A percentile compares a stretch with the other conserved stretches of the same genome.
Evolutionary conservation across 2,113 vertebrate genomes (phyloP).

Genomic region (Orientallactaga bullata): DNA sequence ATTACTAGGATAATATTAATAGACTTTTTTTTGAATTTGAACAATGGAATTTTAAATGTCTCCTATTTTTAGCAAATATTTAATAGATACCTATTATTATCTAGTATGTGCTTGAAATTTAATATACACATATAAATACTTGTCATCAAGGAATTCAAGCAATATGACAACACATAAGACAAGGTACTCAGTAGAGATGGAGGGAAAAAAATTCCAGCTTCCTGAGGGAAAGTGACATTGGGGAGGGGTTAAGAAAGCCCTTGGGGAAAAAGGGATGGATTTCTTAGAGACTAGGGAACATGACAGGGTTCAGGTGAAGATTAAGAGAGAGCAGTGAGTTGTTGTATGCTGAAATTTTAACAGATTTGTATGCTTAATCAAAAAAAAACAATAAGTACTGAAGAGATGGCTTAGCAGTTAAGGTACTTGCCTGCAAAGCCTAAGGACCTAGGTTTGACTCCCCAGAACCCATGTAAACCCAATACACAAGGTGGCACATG

Average conservation of each 20-base stretch:
- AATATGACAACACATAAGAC: neutral
- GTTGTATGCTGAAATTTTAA: neutral
- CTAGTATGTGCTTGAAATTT: neutral
- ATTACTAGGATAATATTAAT: neutral
- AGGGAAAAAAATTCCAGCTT: neutral
- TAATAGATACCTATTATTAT: neutral
- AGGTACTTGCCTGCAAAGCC: no score
- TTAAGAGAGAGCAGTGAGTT: neutral
- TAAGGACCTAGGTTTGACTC: no score
- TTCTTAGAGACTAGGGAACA: neutral
- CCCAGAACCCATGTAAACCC: no score
- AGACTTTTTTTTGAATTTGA: neutral
- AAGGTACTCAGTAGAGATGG: neutral
- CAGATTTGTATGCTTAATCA: neutral
- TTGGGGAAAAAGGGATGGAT: neutral
- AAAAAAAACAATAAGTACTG: neutral
- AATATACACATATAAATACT: slow-evolving; percentile 11
- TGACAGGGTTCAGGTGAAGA: neutral
- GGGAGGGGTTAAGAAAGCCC: neutral
- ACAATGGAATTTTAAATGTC: neutral
- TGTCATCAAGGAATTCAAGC: neutral
- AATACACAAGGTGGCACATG: no score
- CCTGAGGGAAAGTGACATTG: neutral
- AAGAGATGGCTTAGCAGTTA: neutral
- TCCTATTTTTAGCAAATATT: neutral